Evolutionary conservation across 2,113 vertebrate species (phyloP), one percentile per base, ranked within the genome.

Genomic region (Mohoua ochrocephala): DNA sequence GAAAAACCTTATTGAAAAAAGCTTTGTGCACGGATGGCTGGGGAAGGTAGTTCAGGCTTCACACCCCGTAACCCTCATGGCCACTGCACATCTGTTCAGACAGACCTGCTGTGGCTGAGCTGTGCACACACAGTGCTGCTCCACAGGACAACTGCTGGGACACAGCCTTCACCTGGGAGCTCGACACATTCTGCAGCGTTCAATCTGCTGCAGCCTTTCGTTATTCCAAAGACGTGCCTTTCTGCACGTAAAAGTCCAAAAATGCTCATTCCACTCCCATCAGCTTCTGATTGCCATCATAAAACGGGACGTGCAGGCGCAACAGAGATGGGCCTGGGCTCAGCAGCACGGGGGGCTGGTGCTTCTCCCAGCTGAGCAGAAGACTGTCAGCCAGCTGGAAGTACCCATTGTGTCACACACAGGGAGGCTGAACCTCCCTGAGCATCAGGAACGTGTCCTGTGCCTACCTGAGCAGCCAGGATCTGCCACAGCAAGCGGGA

Each of bases 181-280:
- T 56, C 2, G 0, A n/a, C 31, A 21, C 2, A 0, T 80, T 73
- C 91, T 80, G 57, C 69, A 54, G 0, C 7, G 26, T 52, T 96
- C 73, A 59, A 0, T 39, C 60, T 81, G 76, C 76, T 82, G 21
- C 57, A 56, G 49, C 31, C 37, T 79, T 71, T 84, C n/a, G 3
- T 78, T 76, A 33, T 76, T 57, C 56, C 4, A 1, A 53, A 89
- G 37, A 57, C 17, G 15, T 24, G n/a, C 31, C 81, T 52, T 64
- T 52, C 64, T 74, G 78, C 53, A 61, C 0, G 0, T 61, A 71
- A 64, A 81, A 52, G 54, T 68, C 60, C 80, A 74, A 44, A 89
- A 84, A 56, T 39, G 27, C 20, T 68, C 44, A 4, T 83, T 44
- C 60, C 8, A 2, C 42, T 87, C 50, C 26, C 24, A 28, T 57